phyloP scores from a whole-genome alignment of 2,113 vertebrate genomes.

The Lampris megalopsis region DNA sequence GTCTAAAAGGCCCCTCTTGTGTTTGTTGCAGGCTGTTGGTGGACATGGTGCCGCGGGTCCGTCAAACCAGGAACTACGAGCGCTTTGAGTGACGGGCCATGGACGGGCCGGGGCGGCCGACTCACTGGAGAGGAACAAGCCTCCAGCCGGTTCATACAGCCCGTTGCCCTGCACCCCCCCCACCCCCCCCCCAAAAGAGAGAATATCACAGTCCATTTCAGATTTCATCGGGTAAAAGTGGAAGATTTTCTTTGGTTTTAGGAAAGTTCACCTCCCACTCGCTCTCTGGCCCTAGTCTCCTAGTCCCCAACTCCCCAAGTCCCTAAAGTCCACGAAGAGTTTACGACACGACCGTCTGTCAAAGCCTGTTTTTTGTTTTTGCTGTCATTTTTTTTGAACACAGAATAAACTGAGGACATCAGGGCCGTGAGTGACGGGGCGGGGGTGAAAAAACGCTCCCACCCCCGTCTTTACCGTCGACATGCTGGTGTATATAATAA shows the following conservation, averaged over 20 bases:
- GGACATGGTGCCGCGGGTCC: constrained; percentile 92
- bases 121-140: constrained; percentile 4
- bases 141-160: not conserved
- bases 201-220: constrained; percentile 29
- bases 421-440: too few relatives aligned
- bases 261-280: not conserved
- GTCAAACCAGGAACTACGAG: constrained; percentile 94
- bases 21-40: constrained; percentile 86
- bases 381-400: too few relatives aligned
- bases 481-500: constrained; percentile 49
- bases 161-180: not conserved
- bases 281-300: too few relatives aligned
- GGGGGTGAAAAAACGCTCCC: too few relatives aligned
- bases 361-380: too few relatives aligned
- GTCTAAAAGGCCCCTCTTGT: not conserved
- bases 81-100: constrained; percentile 91
- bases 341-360: too few relatives aligned
- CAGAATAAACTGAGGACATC: too few relatives aligned
- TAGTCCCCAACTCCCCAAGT: too few relatives aligned
- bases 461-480: constrained; percentile 17
- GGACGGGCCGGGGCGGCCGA: not conserved
- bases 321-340: too few relatives aligned
- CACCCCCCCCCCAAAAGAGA: not conserved
- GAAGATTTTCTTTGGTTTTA: not conserved
- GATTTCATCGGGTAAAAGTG: not conserved